Evolutionary conservation across 2,797 vertebrate genomes (phyloP).

Genomic region (Heterohyrax brucei): DNA sequence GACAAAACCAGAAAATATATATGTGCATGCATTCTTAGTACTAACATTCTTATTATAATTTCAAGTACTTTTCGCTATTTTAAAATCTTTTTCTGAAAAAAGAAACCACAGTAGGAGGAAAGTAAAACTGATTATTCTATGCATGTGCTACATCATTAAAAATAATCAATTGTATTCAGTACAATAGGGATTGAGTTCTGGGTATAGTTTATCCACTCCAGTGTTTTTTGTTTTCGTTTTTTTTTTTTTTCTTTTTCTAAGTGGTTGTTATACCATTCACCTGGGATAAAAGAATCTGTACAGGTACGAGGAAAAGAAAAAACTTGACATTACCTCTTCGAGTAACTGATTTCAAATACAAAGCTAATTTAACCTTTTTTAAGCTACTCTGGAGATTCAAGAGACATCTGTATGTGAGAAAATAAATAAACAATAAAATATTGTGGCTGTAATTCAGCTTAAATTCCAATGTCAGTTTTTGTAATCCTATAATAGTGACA

Average conservation of each 20-base stretch:
- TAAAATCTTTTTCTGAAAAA: background rate
- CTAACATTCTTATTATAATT: background rate
- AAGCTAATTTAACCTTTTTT: conserved; percentile 79
- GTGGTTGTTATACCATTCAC: background rate
- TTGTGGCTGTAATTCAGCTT: conserved; percentile 52
- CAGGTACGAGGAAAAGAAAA: conserved; percentile 17
- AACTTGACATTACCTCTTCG: conserved; percentile 60
- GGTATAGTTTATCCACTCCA: background rate
- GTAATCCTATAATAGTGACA: background rate
- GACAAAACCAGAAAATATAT: background rate
- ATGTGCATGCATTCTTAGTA: background rate
- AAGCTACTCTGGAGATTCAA: conserved; percentile 70
- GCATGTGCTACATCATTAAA: background rate
- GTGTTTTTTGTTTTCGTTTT: background rate
- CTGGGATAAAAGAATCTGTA: conserved; percentile 44
- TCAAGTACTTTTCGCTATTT: background rate
- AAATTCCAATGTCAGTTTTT: conserved; percentile 35
- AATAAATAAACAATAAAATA: conserved; percentile 44
- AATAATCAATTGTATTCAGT: conserved; percentile 1
- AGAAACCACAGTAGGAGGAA: background rate
- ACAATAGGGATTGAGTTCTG: conserved; percentile 29
- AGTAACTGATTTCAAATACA: conserved; percentile 81
- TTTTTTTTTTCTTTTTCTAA: conserved; percentile 51
- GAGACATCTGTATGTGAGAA: conserved; percentile 73
- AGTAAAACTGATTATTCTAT: conserved; percentile 22